Percentiles rank a stretch among this genome's conserved stretches.
phyloP scores from a whole-genome alignment of 2,113 vertebrate genomes.

The Eretmochelys imbricata region DNA sequence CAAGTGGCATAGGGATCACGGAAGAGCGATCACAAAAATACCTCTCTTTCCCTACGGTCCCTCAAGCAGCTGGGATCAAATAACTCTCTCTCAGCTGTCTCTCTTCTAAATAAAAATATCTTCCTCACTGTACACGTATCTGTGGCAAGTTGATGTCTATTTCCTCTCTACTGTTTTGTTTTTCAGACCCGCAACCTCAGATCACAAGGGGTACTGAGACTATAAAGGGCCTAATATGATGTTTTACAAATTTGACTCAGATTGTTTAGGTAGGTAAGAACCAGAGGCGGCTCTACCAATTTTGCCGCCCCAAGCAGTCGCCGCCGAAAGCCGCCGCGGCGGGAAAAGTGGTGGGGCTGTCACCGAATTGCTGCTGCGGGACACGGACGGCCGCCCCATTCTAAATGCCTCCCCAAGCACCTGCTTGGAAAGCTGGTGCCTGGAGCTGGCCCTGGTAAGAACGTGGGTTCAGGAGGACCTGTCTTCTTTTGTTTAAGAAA shows the following conservation, averaged over 20 bases:
- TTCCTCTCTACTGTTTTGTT: conserved; percentile 58
- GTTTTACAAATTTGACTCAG: conserved; percentile 64
- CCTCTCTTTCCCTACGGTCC: conserved; percentile 56
- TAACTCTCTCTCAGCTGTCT: conserved; percentile 71
- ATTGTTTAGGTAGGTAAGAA: conserved; percentile 55
- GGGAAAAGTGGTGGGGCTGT: too few species aligned
- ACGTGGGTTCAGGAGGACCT: neutral
- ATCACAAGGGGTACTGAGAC: conserved; percentile 42
- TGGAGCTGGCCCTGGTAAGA: neutral
- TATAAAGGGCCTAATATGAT: conserved; percentile 61
- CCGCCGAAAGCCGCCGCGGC: too few species aligned
- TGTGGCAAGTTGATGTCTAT: conserved; percentile 54
- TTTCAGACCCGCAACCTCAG: conserved; percentile 55
- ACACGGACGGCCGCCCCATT: too few species aligned
- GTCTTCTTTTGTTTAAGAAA: conserved; percentile 14
- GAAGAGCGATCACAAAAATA: conserved; percentile 71
- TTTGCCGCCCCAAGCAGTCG: too few species aligned
- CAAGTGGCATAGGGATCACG: conserved; percentile 15
- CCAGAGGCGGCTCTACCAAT: neutral
- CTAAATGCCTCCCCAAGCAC: too few species aligned
- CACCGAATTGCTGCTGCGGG: too few species aligned
- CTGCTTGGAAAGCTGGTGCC: too few species aligned
- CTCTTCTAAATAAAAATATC: conserved; percentile 74
- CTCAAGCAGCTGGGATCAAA: conserved; percentile 74
- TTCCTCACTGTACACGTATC: conserved; percentile 51